Conservation (phyloP, 2,113 vertebrate genomes). For the Crotophaga sulcirostris region DNA sequence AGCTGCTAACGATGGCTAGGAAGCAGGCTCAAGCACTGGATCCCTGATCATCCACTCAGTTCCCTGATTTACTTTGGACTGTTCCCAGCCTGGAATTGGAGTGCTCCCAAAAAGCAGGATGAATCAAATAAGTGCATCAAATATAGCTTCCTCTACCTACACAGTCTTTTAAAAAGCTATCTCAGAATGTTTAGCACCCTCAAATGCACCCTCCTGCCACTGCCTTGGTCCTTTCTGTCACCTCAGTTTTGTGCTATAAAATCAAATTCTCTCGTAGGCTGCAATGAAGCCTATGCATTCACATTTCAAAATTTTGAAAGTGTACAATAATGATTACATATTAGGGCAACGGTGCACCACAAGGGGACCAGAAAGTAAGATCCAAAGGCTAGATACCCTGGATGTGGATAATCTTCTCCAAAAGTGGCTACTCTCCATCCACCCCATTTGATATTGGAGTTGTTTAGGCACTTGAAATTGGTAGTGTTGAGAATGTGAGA, state of each 20-base stretch:
- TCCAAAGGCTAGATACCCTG: not conserved
- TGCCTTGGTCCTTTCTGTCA: not conserved
- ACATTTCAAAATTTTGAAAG: not conserved
- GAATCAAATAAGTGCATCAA: not conserved
- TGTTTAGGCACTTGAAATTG: not conserved
- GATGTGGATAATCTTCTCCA: not conserved
- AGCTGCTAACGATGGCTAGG: not conserved
- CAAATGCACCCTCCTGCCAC: not conserved
- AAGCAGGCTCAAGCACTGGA: not conserved
- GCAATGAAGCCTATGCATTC: not conserved
- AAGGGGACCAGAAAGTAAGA: not conserved
- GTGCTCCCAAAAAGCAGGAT: not conserved
- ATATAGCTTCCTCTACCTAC: slow-evolving; percentile 15
- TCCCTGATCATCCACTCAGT: not conserved
- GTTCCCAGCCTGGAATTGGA: not conserved
- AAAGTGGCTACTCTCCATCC: not conserved
- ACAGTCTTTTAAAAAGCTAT: not conserved
- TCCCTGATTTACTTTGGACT: not conserved
- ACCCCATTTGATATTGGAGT: not conserved
- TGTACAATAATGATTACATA: not conserved
- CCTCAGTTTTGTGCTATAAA: not conserved
- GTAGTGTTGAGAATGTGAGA: not conserved
- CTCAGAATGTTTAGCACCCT: not conserved
- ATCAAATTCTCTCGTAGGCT: not conserved
- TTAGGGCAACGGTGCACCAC: not conserved